These are phyloP conservation scores for Hybognathus amarus DNA, from an alignment of 2,797 vertebrate genomes.

Conservation along the genomic window DNA sequence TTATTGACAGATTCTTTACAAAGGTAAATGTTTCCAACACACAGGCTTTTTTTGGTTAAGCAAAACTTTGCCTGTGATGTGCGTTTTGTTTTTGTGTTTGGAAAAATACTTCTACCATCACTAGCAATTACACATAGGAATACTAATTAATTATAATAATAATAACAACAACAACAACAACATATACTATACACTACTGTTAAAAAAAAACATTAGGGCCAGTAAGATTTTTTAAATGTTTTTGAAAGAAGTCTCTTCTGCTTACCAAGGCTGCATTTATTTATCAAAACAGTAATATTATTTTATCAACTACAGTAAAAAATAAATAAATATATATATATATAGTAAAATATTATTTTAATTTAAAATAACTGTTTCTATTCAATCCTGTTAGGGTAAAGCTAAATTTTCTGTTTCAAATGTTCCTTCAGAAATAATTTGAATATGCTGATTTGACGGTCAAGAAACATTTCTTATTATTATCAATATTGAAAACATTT, in stretches of 20 bases:
- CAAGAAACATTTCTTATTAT: background rate
- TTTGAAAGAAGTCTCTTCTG: background rate
- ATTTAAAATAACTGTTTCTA: background rate
- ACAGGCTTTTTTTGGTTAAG: too few species aligned
- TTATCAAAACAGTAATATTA: too few species aligned
- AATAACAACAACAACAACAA: background rate
- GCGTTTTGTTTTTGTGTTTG: background rate
- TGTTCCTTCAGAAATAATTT: too few species aligned
- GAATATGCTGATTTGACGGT: background rate
- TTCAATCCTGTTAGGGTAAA: background rate
- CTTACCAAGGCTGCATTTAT: background rate
- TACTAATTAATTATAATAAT: background rate
- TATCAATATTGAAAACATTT: background rate
- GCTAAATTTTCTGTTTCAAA: background rate
- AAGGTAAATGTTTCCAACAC: background rate
- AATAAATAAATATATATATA: too few species aligned
- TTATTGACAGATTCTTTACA: background rate
- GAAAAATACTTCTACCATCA: background rate
- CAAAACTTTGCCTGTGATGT: background rate
- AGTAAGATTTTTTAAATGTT: background rate
- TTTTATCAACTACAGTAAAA: too few species aligned
- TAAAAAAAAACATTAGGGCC: background rate
- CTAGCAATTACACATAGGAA: background rate
- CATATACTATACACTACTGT: background rate
- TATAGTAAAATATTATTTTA: background rate